Evolutionary conservation across 2,888 invertebrate species (phyloP), one percentile per base, ranked within the genome.

Genomic region (Hirtodrosophila histrioides): DNA sequence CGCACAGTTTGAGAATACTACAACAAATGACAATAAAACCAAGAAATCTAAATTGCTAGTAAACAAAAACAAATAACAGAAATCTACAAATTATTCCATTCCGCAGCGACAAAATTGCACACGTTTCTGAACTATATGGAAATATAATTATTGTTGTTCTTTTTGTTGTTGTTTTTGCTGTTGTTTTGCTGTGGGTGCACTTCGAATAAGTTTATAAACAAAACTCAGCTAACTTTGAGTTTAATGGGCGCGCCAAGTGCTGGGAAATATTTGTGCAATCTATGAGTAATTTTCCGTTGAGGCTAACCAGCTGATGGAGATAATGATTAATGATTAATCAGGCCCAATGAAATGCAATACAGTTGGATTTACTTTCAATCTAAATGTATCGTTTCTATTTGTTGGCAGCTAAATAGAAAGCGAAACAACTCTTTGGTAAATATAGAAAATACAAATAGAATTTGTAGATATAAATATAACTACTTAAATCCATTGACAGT

Each of bases 121-220:
- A 75, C 71, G 70, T 75, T 46, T 64, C 44, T 9, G 11, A 9
- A 39, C 12, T 23, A 8, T 8, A 11, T 36, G 48, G 8, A 31
- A 7, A 6, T 45, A 24, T 45, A 29, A 17, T 39, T 29, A 11
- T 37, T 37, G 9, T 33, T 37, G 31, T 2, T 8, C 3, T 57
- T 10, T 11, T 31, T 51, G 17, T 35, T 45, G 10, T 39, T n/a
- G 29, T 23, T 33, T 11, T 29, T 50, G 17, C 10, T 36, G 12
- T 10, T 45, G 3, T 27, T 23, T 4, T 40, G 35, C 40, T 50
- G 33, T 46, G 46, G 46, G 35, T 33, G 51, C 11, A n/a, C n/a
- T 17, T 36, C 8, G 3, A 43, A 31, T 60, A 31, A 31, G 36
- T 37, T 72, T 67, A 73, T 67, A 67, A 54, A 57, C 55, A 60